Evolutionary conservation across 35 echinoderm and acorn worm species (phyloP).

Genomic region (Acanthaster planci): DNA sequence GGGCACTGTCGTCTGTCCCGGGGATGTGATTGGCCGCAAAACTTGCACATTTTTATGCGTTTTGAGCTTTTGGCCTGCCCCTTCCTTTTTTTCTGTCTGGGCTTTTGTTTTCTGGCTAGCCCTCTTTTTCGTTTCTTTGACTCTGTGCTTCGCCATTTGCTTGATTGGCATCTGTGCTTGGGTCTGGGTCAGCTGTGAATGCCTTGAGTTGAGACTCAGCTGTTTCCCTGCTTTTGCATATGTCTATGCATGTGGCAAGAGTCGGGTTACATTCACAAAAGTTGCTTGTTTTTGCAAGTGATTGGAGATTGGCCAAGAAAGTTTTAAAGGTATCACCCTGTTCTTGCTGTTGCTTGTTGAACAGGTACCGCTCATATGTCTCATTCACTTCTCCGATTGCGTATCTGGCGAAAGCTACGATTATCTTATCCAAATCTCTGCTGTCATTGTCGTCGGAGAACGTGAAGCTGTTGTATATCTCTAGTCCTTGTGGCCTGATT

Average conservation of each 20-base stretch:
- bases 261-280: constrained; percentile 58
- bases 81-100: too few relatives aligned
- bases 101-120: too few relatives aligned
- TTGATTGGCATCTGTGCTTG: too few relatives aligned
- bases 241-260: too few relatives aligned
- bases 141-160: too few relatives aligned
- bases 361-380: constrained; percentile 56
- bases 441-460: constrained; percentile 15
- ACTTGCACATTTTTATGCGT: background rate
- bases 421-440: constrained; percentile 15
- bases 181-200: too few relatives aligned
- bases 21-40: background rate
- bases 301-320: too few relatives aligned
- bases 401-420: constrained; percentile 27
- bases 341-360: constrained; percentile 32
- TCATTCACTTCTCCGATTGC: too few relatives aligned
- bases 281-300: constrained; percentile 27
- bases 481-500: constrained; percentile 28
- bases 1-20: background rate
- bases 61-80: background rate
- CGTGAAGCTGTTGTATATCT: constrained; percentile 41
- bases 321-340: constrained; percentile 43
- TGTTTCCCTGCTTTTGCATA: too few relatives aligned
- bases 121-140: too few relatives aligned
- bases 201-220: too few relatives aligned